Percentiles rank a stretch among this genome's conserved stretches.
Evolutionary conservation across 23 tunicate species (phyloP).

Genomic region (Styela plicata): DNA sequence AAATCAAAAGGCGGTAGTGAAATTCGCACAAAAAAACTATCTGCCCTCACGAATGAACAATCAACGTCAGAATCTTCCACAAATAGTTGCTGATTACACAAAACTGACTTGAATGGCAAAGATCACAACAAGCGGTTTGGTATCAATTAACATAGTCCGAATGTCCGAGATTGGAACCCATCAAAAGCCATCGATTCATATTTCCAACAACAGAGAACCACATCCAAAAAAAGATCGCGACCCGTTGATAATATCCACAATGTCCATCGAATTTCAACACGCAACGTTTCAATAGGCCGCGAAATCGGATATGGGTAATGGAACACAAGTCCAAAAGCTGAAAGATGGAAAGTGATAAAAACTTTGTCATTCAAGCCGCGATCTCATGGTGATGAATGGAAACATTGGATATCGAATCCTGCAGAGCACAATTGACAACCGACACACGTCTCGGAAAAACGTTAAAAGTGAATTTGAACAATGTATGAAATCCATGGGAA

Average conservation of each 20-base stretch:
- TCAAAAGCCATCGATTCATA: too few relatives aligned
- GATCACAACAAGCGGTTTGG: too few relatives aligned
- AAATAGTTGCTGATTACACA: too few relatives aligned
- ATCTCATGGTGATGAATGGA: not conserved
- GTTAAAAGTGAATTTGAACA: not conserved
- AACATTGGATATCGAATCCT: not conserved
- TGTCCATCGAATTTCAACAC: not conserved
- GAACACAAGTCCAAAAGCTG: not conserved
- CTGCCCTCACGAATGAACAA: too few relatives aligned
- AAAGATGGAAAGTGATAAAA: not conserved
- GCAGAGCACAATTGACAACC: not conserved
- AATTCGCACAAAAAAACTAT: too few relatives aligned
- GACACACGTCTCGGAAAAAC: not conserved
- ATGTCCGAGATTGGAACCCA: not conserved
- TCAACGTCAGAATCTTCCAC: too few relatives aligned
- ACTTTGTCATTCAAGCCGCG: not conserved
- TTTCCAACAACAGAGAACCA: not conserved
- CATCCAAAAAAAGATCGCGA: not conserved
- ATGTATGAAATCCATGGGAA: not conserved
- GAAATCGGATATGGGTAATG: not conserved
- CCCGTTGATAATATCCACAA: not conserved
- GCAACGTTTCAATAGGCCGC: not conserved
- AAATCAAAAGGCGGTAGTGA: too few relatives aligned
- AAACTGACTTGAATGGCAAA: too few relatives aligned
- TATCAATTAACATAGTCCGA: not conserved